Evolutionary conservation across 1,140 invertebrate genomes (phyloP).

Genomic region (Drosophila pandora): DNA sequence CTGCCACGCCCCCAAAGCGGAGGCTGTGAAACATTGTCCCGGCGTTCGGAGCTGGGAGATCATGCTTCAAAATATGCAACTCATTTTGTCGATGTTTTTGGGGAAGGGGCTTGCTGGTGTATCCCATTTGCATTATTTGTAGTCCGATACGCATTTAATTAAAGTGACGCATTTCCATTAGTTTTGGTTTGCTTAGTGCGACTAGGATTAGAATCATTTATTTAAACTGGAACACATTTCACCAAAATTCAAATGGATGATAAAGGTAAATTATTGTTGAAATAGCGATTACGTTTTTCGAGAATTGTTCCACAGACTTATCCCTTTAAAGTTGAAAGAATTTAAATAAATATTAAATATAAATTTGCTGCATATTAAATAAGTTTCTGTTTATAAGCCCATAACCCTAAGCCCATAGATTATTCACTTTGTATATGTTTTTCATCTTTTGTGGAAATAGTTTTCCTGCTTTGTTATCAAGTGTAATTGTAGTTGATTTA

Average conservation of each 20-base stretch:
- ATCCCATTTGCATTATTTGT: slow-evolving; percentile 73
- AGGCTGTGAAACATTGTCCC: slow-evolving; percentile 50
- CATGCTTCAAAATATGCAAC: slow-evolving; percentile 67
- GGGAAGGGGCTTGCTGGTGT: not conserved
- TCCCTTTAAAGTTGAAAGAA: not conserved
- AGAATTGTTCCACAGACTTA: not conserved
- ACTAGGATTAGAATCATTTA: slow-evolving; percentile 38
- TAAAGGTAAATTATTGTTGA: slow-evolving; percentile 1
- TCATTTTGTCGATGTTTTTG: slow-evolving; percentile 50
- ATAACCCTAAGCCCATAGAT: not conserved
- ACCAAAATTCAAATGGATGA: slow-evolving; percentile 34
- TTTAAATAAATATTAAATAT: slow-evolving; percentile 9
- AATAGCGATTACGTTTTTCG: not conserved
- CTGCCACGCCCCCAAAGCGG: slow-evolving; percentile 55
- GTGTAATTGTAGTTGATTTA: slow-evolving; percentile 52
- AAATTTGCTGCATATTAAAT: not conserved
- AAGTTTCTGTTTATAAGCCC: not conserved
- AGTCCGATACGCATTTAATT: slow-evolving; percentile 76
- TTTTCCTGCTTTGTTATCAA: slow-evolving; percentile 7
- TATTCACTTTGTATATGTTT: not conserved
- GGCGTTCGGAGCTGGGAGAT: slow-evolving; percentile 11
- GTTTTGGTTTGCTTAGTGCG: slow-evolving; percentile 27
- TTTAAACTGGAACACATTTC: slow-evolving; percentile 28
- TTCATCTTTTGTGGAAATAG: not conserved
- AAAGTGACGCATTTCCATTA: slow-evolving; percentile 52